A percentile compares a stretch with the other conserved stretches of the same genome.
These are phyloP conservation scores for Bombus waltoni DNA, from an alignment of 1,140 invertebrate genomes.

Conservation along the genomic window DNA sequence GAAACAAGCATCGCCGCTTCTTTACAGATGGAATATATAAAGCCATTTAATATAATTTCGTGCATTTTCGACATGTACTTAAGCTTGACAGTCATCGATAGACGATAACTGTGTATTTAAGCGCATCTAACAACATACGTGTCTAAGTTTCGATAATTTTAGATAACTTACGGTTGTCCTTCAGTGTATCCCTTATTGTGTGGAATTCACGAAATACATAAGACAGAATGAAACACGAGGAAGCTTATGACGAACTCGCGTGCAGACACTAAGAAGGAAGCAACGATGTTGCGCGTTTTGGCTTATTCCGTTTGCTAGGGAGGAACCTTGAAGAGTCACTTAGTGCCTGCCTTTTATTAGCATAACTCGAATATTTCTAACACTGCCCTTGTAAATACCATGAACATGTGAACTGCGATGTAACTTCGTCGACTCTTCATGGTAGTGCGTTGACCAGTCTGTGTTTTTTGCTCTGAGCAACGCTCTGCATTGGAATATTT, in stretches of 20 bases:
- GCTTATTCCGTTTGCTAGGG: slow-evolving; percentile 40
- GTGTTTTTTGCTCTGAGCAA: background rate
- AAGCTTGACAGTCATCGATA: slow-evolving; percentile 20
- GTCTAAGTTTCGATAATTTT: slow-evolving; percentile 19
- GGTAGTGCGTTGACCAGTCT: background rate
- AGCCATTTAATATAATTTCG: slow-evolving; percentile 1
- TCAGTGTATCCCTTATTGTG: background rate
- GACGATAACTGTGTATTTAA: background rate
- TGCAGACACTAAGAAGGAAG: background rate
- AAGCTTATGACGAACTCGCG: background rate
- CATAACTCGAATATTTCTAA: slow-evolving; percentile 71
- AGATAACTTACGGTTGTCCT: slow-evolving; percentile 10
- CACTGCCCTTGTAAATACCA: slow-evolving; percentile 75
- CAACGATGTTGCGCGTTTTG: slow-evolving; percentile 22
- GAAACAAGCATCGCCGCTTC: background rate
- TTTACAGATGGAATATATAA: background rate
- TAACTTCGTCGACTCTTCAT: slow-evolving; percentile 41
- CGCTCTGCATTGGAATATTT: background rate
- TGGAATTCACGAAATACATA: slow-evolving; percentile 7
- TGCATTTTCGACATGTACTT: slow-evolving; percentile 54
- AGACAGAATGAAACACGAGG: background rate
- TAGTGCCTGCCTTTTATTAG: slow-evolving; percentile 74
- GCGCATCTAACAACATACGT: background rate
- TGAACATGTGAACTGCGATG: slow-evolving; percentile 29
- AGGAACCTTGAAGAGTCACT: slow-evolving; percentile 67